Percentiles rank a stretch among this genome's conserved stretches.
Evolutionary conservation across 2,888 invertebrate genomes (phyloP).

Genomic region (Pyrgus malvae): DNA sequence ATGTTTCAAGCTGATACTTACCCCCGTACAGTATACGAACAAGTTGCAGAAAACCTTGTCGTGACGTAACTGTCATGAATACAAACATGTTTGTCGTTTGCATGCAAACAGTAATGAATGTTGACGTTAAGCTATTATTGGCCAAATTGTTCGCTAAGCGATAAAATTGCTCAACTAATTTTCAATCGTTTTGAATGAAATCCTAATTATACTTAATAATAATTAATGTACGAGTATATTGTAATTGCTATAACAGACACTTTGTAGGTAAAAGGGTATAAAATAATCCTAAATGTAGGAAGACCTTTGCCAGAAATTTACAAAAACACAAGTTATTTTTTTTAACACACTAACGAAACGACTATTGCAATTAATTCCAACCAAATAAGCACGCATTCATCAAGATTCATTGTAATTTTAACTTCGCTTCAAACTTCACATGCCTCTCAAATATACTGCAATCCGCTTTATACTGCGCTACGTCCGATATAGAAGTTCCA

Average conservation of each 20-base stretch:
- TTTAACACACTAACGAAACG: too few relatives aligned
- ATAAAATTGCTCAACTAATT: neutral
- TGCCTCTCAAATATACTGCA: constrained; percentile 14
- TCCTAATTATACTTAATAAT: too few relatives aligned
- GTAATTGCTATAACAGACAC: too few relatives aligned
- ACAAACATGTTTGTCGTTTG: constrained; percentile 10
- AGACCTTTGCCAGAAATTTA: too few relatives aligned
- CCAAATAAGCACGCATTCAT: too few relatives aligned
- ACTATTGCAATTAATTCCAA: neutral
- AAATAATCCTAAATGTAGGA: too few relatives aligned
- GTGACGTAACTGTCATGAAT: constrained; percentile 20
- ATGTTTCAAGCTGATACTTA: constrained; percentile 80
- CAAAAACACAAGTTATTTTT: too few relatives aligned
- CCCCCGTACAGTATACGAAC: constrained; percentile 56
- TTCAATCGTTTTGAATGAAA: neutral
- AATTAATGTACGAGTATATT: too few relatives aligned
- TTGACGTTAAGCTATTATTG: constrained; percentile 1
- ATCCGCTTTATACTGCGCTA: constrained; percentile 28
- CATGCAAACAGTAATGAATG: constrained; percentile 4
- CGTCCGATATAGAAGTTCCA: constrained; percentile 58
- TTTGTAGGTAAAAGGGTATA: too few relatives aligned
- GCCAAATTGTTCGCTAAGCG: neutral
- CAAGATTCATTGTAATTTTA: neutral
- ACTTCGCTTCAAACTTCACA: neutral
- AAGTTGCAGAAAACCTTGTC: constrained; percentile 45